phyloP scores from a whole-genome alignment of 2,113 vertebrate species.

The Phylloscopus trochiloides region DNA sequence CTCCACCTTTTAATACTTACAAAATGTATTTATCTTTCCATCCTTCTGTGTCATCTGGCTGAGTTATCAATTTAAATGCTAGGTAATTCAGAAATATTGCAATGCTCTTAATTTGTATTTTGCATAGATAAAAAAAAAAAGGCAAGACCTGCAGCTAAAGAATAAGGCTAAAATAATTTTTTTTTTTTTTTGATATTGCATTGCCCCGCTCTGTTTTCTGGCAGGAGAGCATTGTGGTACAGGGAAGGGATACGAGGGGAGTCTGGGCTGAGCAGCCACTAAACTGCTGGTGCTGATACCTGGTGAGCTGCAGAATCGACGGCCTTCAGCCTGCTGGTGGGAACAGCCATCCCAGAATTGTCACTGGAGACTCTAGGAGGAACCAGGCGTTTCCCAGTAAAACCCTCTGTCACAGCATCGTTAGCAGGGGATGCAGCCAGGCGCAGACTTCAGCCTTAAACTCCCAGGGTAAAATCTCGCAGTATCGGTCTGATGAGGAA shows the following conservation, averaged over 20 bases:
- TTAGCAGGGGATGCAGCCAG: not conserved
- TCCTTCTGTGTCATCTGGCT: not conserved
- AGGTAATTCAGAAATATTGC: not conserved
- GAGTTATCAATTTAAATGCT: not conserved
- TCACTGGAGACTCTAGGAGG: not conserved
- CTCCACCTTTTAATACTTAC: not conserved
- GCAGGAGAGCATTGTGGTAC: not conserved
- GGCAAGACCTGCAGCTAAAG: not conserved
- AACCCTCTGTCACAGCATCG: not conserved
- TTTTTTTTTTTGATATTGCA: not conserved
- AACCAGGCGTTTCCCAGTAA: fast-evolving
- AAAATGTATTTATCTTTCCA: not conserved
- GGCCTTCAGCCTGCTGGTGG: not conserved
- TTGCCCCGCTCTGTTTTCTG: fast-evolving
- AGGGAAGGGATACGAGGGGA: fast-evolving
- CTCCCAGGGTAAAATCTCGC: not conserved
- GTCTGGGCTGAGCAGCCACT: not conserved
- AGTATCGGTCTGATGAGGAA: not conserved
- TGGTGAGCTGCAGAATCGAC: fast-evolving
- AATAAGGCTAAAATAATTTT: not conserved
- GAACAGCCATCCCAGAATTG: not conserved
- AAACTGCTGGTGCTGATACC: not conserved
- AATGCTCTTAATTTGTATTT: not conserved
- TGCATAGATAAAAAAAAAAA: not conserved
- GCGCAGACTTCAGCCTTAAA: not conserved